phyloP scores from a whole-genome alignment of 2,888 invertebrate genomes.

The Herminia tarsipennalis region DNA sequence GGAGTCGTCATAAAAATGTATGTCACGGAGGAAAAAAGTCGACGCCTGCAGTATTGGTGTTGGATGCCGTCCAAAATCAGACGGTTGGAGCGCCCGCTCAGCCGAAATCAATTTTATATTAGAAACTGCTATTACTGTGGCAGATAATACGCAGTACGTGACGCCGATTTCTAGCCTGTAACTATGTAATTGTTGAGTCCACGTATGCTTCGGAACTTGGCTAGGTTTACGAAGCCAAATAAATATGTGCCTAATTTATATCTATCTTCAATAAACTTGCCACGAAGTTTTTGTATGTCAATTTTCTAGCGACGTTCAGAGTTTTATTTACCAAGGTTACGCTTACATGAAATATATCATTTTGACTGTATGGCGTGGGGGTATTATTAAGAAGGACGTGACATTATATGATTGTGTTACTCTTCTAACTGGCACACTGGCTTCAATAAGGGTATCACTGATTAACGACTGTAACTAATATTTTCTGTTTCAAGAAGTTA shows the following conservation, averaged over 20 bases:
- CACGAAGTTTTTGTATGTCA: neutral
- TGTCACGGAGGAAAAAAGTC: slow-evolving; percentile 48
- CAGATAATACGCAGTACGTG: slow-evolving; percentile 46
- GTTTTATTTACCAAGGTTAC: too few species aligned
- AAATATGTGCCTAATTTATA: neutral
- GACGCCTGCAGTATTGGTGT: slow-evolving; percentile 42
- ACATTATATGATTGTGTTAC: too few species aligned
- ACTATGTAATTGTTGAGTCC: slow-evolving; percentile 18
- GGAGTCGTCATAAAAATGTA: slow-evolving; percentile 46
- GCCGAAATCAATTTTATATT: slow-evolving; percentile 60
- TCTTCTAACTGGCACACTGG: too few species aligned
- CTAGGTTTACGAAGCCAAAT: neutral
- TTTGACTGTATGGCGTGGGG: too few species aligned
- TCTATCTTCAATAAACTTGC: neutral
- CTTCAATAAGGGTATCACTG: too few species aligned
- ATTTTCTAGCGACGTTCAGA: neutral
- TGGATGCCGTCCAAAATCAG: slow-evolving; percentile 56
- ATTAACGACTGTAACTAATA: too few species aligned
- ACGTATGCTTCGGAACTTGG: neutral
- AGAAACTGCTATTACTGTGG: slow-evolving; percentile 39
- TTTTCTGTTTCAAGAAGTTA: too few species aligned
- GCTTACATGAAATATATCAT: too few species aligned
- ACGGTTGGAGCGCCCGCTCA: slow-evolving; percentile 45
- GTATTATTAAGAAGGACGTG: too few species aligned
- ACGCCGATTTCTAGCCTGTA: slow-evolving; percentile 6